Evolutionary conservation across 1,140 invertebrate genomes (phyloP), one percentile per base, ranked within the genome.

Genomic region (Gonatopus flavifemur): DNA sequence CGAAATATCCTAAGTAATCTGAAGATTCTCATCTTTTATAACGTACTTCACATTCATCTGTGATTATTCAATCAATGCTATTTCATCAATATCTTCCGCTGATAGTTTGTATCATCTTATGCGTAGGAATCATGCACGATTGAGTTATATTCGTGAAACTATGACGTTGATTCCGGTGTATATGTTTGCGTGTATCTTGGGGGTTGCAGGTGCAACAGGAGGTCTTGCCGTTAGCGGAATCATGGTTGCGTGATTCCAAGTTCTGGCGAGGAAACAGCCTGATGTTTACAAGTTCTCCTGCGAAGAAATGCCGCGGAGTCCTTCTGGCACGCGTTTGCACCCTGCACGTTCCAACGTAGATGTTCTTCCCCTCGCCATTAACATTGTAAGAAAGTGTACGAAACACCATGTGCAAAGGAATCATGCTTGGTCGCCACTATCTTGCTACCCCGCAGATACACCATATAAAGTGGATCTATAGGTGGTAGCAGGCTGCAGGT

Each of bases 151-250:
- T 32, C 35, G 8, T 37, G 25, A 33, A n/a, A n/a, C n/a, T n/a
- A n/a, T n/a, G n/a, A n/a, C n/a, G n/a, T n/a, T n/a, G n/a, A n/a
- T n/a, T n/a, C n/a, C n/a, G n/a, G n/a, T n/a, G n/a, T n/a, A n/a
- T n/a, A n/a, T n/a, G n/a, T n/a, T n/a, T n/a, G n/a, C n/a, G 9
- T 49, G 52, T 36, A 48, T 74, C 74, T 77, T 77, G 74, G 73
- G 74, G 74, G 72, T 67, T 70, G 72, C 72, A 77, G 72, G 74
- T 76, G 75, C 60, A n/a, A n/a, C n/a, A 62, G 47, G 52, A 60
- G 62, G 64, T 62, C 54, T 38, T 49, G 63, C 56, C 54, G 67
- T 67, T 43, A 48, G 63, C 70, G 72, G 70, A 72, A 66, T 75
- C 69, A 76, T 73, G 72, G 57, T 73, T 72, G 72, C 68, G 55